Percentiles rank a stretch among this genome's conserved stretches.
Conservation (phyloP, 2,888 invertebrate species). For the Chirona hameri region DNA sequence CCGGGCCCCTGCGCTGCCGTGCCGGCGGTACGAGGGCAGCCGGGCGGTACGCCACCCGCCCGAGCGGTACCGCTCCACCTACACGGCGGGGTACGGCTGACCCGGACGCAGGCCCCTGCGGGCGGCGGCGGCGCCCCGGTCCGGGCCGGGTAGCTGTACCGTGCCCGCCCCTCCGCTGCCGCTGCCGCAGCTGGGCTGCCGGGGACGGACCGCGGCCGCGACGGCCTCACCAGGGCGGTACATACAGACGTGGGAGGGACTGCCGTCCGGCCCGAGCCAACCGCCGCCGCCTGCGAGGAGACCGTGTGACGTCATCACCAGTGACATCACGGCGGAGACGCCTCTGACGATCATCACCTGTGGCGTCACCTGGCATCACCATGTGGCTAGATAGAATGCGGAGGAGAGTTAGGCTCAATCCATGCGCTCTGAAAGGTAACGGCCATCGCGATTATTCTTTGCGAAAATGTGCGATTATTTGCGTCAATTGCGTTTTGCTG, state of each 20-base stretch:
- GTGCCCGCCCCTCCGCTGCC: background rate
- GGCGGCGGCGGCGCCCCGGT: background rate
- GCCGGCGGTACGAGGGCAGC: background rate
- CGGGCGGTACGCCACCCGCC: background rate
- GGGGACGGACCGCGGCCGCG: background rate
- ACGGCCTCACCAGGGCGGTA: background rate
- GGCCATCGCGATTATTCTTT: too few species aligned
- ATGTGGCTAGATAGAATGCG: too few species aligned
- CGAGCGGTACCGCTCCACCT: conserved; percentile 5
- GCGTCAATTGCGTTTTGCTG: too few species aligned
- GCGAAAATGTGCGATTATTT: too few species aligned
- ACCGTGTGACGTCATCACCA: background rate
- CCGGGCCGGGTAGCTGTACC: conserved; percentile 1
- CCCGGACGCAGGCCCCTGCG: background rate
- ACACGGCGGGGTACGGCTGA: conserved; percentile 8
- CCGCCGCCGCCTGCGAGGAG: background rate
- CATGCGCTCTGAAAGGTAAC: too few species aligned
- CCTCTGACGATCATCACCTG: too few species aligned
- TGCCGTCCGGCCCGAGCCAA: background rate
- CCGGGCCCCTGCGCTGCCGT: background rate
- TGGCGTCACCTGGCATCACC: too few species aligned
- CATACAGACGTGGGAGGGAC: background rate
- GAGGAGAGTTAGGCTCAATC: too few species aligned
- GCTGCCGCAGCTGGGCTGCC: background rate
- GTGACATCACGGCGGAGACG: background rate